Evolutionary conservation across 2,888 invertebrate species (phyloP).

Genomic region (Papilio gigon): DNA sequence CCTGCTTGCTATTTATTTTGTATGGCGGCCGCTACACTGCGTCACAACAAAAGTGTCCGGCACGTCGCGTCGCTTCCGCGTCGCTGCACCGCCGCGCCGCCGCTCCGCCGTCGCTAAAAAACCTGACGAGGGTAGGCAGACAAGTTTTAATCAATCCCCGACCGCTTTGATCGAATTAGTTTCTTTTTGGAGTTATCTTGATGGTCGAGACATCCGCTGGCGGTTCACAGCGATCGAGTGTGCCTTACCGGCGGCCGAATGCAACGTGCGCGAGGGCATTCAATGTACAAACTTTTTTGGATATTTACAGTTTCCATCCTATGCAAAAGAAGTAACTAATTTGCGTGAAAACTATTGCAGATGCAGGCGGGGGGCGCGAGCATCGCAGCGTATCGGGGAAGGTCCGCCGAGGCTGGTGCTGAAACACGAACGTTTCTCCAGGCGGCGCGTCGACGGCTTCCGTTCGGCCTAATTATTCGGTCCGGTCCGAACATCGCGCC

Average conservation of each 20-base stretch:
- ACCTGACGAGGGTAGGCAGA: slow-evolving; percentile 52
- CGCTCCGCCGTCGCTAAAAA: slow-evolving; percentile 48
- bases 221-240: slow-evolving; percentile 6
- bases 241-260: slow-evolving; percentile 11
- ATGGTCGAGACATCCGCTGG: slow-evolving; percentile 18
- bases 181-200: slow-evolving; percentile 33
- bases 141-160: slow-evolving; percentile 51
- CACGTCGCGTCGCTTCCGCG: slow-evolving; percentile 52
- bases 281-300: background rate
- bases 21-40: slow-evolving; percentile 29
- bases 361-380: no score
- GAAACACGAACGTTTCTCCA: background rate
- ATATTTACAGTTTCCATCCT: no score
- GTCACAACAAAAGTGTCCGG: slow-evolving; percentile 51
- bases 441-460: background rate
- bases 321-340: no score
- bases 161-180: slow-evolving; percentile 29
- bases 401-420: no score
- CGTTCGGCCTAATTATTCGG: slow-evolving; percentile 30
- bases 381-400: background rate
- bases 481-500: slow-evolving; percentile 14
- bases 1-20: slow-evolving; percentile 27
- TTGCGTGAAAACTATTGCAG: no score
- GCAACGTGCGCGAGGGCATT: background rate
- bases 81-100: slow-evolving; percentile 55